Conservation (phyloP, 2,113 vertebrate species). For the Theristicus caerulescens region DNA sequence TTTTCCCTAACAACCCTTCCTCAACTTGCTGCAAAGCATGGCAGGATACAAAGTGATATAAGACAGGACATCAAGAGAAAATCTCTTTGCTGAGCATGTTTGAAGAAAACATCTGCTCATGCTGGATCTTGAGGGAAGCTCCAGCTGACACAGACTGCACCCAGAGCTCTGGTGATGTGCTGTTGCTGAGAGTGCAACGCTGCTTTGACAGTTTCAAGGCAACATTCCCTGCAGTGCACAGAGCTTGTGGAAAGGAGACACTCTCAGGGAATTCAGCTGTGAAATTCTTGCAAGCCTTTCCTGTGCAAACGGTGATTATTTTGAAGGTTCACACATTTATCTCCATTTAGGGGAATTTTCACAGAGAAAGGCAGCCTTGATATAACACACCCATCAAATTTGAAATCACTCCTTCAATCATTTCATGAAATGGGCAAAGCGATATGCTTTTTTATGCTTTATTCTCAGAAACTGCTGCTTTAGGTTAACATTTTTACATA, state of each 20-base stretch:
- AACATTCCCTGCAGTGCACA: not conserved
- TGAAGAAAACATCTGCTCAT: not conserved
- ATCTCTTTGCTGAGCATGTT: not conserved
- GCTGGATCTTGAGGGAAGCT: not conserved
- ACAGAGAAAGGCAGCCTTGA: not conserved
- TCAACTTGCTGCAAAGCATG: not conserved
- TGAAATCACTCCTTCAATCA: not conserved
- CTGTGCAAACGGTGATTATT: not conserved
- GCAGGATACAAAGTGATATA: not conserved
- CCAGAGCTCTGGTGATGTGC: not conserved
- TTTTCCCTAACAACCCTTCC: not conserved
- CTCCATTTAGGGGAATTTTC: not conserved
- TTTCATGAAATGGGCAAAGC: constrained; percentile 1
- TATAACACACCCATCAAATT: not conserved
- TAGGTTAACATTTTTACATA: not conserved
- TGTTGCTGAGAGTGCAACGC: not conserved
- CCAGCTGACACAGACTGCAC: not conserved
- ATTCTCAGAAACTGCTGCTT: not conserved
- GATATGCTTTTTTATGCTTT: not conserved
- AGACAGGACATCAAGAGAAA: not conserved
- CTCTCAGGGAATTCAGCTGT: not conserved
- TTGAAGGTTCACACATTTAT: not conserved
- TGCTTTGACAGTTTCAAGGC: not conserved
- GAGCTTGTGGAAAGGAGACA: not conserved
- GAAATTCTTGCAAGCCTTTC: not conserved